Evolutionary conservation across 2,113 vertebrate genomes (phyloP), one percentile per base, ranked within the genome.

Genomic region (Macrotis lagotis): DNA sequence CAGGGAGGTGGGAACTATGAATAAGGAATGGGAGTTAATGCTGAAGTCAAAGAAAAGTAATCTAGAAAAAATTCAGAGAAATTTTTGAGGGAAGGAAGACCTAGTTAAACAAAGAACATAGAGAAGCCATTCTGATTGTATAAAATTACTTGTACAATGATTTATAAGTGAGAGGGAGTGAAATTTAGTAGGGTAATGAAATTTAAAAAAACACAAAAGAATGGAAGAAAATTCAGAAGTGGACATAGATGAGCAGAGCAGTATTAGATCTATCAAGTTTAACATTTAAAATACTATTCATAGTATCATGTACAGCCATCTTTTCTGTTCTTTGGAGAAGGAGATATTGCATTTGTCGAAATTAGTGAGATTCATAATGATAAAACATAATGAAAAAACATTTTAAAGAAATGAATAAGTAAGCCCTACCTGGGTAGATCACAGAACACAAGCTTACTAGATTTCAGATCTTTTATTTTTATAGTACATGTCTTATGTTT

Each of bases 81-180:
- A 25, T 7, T 94, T 95, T 91, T 95, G 51, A 66, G 50, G n/a
- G 16, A 90, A 90, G 91, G 89, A 24, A 92, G 50, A 93, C 66
- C 28, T 90, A n/a, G 53, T 49, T 31, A 93, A 28, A 92, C 31
- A 51, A 6, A 44, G 16, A 44, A 3, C 91, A 25, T 89, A 48
- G 88, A 52, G 48, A 89, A 95, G 55, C 83, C 48, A 26, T 92
- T 94, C 93, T 89, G 2, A 83, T 44, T 83, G 66, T 44, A 83
- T 37, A 24, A 83, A 83, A 44, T 83, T n/a, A 44, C 51, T 94
- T 44, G 88, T 55, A 91, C 74, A 92, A 49, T 91, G 50, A 55
- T 51, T 92, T 94, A 11, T n/a, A 94, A 89, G 53, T 92, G 5
- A 48, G 49, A 93, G 89, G 44, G 0, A 37, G 48, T 51, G 28